phyloP scores from a whole-genome alignment of 1,140 invertebrate species.

The Zeugodacus cucurbitae region DNA sequence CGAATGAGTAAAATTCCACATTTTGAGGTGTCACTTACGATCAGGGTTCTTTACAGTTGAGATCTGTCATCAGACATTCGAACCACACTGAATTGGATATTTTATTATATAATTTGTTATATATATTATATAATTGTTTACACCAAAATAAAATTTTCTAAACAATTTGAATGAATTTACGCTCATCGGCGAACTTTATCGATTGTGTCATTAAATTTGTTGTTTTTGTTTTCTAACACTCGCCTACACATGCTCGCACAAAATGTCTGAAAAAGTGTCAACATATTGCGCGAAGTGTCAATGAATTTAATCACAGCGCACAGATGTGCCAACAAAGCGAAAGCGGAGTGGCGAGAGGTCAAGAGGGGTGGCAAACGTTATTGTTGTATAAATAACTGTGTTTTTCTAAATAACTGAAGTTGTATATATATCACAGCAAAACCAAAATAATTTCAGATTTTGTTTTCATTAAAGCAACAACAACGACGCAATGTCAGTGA shows the following conservation, averaged over 20 bases:
- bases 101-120: too few relatives aligned
- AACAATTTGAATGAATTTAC: too few relatives aligned
- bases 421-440: background rate
- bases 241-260: background rate
- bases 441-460: background rate
- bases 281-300: conserved; percentile 7
- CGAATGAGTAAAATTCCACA: too few relatives aligned
- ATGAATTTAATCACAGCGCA: conserved; percentile 23
- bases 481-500: background rate
- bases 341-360: background rate
- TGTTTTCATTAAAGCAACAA: background rate
- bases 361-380: background rate
- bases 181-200: too few relatives aligned
- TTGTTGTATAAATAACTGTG: background rate
- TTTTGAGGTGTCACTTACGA: too few relatives aligned
- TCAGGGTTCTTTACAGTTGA: too few relatives aligned
- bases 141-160: too few relatives aligned
- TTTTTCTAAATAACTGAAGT: background rate
- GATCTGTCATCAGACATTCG: too few relatives aligned
- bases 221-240: background rate
- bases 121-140: too few relatives aligned
- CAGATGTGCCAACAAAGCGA: background rate
- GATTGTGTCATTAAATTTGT: too few relatives aligned
- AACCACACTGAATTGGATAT: too few relatives aligned
- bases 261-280: background rate